Conservation (phyloP, 2,888 invertebrate species). For the Caenorhabditis angaria region DNA sequence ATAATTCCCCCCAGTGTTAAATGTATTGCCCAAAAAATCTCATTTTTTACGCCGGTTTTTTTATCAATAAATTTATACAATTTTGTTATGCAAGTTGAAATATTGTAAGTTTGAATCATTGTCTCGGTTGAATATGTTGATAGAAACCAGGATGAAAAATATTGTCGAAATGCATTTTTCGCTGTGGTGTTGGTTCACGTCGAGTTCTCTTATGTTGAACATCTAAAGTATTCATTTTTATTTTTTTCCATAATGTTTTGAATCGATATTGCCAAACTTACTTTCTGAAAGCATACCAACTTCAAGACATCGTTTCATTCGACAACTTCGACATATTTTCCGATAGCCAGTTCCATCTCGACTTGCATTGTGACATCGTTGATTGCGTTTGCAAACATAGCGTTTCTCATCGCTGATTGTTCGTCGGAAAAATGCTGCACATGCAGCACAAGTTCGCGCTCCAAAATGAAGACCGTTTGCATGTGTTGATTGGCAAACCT, state of each 20-base stretch:
- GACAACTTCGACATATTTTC: conserved; percentile 68
- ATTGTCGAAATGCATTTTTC: conserved; percentile 17
- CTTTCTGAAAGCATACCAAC: conserved; percentile 71
- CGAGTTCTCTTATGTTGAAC: conserved; percentile 68
- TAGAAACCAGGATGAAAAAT: conserved; percentile 12
- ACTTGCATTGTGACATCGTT: conserved; percentile 61
- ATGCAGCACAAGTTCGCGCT: conserved; percentile 69
- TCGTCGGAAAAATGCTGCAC: conserved; percentile 68
- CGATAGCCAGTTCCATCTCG: conserved; percentile 68
- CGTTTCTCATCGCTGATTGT: conserved; percentile 64
- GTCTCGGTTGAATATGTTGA: neutral
- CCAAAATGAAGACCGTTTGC: conserved; percentile 71
- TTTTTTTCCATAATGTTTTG: neutral
- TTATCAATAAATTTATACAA: no score
- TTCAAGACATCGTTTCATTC: conserved; percentile 66
- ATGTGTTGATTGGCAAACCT: conserved; percentile 66
- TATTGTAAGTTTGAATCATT: neutral
- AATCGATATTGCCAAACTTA: conserved; percentile 27
- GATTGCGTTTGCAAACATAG: conserved; percentile 67
- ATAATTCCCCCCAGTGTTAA: no score
- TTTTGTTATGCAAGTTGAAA: no score
- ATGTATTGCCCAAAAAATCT: no score
- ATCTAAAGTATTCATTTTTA: conserved; percentile 30
- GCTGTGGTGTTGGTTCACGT: conserved; percentile 24
- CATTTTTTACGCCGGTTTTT: no score